Base-by-base conservation (phyloP, 2,113 vertebrate genomes). In the Hypocryptadius cinnamomeus region DNA sequence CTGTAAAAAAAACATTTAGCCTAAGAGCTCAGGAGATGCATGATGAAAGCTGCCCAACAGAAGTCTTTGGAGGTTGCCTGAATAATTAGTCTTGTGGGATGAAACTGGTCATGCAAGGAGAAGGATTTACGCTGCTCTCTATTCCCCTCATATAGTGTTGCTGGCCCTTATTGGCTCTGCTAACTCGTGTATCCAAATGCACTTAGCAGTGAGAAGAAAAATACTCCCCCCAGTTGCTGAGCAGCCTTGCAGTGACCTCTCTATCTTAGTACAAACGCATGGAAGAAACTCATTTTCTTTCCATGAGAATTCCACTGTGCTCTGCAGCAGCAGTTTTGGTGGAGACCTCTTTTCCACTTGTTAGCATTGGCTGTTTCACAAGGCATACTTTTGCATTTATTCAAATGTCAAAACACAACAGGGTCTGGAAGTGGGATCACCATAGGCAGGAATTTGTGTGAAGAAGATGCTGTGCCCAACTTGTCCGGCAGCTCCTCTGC, bases 81-180 rank as follows among this genome's bases (percentile, higher is more conserved):
- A 81, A 61, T 92, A 94, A 95, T 96, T 89, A 89, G 87, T 53
- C 33, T 87, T 87, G 60, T 79, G 82, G 64, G 85, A 77, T 92
- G 68, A 87, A 96, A 89, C 39, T 76, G 83, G 74, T 85, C 56
- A 37, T 66, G 72, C 60, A 76, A 63, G 71, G 85, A 92, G 53
- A 44, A 86, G 50, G 59, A 92, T 95, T 95, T 95, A 47, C 79
- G 17, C 73, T 85, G 35, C 63, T 85, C 27, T 78, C 51, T 87
- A 17, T 80, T 89, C 6, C 3, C 33, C 65, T 83, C 1, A 0
- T 68, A 16, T 50, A 80, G 61, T 45, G 30, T 83, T 80, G 42
- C 37, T 80, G 25, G 59, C 61, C 57, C 37, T 79, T 65, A 59
- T 5, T 93, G 85, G 61, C 42, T 70, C 15, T 87, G 31, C 51